These are phyloP conservation scores for Saccostrea glomerata DNA, from an alignment of 1,140 invertebrate species.

Conservation along the genomic window DNA sequence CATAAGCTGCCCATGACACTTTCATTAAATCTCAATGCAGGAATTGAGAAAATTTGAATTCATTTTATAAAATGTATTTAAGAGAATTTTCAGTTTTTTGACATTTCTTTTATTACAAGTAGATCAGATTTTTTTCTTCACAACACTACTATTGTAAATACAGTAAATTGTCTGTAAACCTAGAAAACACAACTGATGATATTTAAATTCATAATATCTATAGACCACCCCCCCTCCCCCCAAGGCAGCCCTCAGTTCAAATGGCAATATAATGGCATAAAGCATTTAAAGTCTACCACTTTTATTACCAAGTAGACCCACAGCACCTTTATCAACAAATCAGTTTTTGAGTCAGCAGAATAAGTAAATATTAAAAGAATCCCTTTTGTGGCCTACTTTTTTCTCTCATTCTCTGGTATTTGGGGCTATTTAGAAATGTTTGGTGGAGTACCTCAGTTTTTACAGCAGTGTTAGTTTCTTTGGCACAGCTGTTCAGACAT, in stretches of 20 bases:
- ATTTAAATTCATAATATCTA: neutral
- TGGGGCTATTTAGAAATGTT: neutral
- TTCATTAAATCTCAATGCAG: neutral
- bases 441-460: neutral
- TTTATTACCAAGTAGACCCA: constrained; percentile 9
- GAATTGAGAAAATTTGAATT: neutral
- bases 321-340: neutral
- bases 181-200: neutral
- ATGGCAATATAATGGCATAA: constrained; percentile 28
- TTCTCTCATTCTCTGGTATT: neutral
- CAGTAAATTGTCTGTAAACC: neutral
- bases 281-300: neutral
- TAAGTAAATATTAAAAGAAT: neutral
- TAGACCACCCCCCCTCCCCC: no score
- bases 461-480: constrained; percentile 2
- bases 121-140: neutral
- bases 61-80: neutral
- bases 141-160: neutral
- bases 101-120: neutral
- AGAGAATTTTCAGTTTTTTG: neutral
- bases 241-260: neutral
- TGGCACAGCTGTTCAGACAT: constrained; percentile 47
- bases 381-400: neutral
- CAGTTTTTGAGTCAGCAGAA: neutral
- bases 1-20: neutral